Evolutionary conservation across 2,888 invertebrate species (phyloP).

Genomic region (Oxyteleia sp.): DNA sequence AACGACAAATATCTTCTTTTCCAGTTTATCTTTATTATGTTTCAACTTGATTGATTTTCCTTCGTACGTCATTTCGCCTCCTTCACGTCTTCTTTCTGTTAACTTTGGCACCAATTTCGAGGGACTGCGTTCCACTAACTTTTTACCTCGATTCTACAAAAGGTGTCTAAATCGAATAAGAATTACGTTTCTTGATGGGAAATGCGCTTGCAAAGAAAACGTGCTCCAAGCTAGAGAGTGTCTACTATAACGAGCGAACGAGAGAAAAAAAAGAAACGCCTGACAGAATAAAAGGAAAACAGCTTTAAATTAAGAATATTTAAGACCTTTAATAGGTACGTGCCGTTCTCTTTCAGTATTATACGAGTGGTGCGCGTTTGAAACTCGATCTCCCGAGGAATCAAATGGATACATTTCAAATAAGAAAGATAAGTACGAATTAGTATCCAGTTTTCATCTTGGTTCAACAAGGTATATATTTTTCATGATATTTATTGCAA

Average conservation of each 20-base stretch:
- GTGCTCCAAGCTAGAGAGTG: conserved; percentile 45
- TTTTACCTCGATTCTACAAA: conserved; percentile 64
- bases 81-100: conserved; percentile 39
- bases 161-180: conserved; percentile 68
- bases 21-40: conserved; percentile 51
- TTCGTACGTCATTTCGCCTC: conserved; percentile 41
- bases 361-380: conserved; percentile 24
- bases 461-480: conserved; percentile 29
- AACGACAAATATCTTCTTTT: conserved; percentile 20
- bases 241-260: conserved; percentile 35
- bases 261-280: conserved; percentile 25
- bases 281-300: conserved; percentile 50
- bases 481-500: conserved; percentile 31
- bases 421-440: conserved; percentile 44
- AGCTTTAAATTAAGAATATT: conserved; percentile 56
- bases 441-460: conserved; percentile 44
- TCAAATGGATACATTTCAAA: conserved; percentile 36
- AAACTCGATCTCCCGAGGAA: conserved; percentile 32
- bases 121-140: conserved; percentile 58
- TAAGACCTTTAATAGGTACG: conserved; percentile 62
- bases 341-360: conserved; percentile 25
- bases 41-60: conserved; percentile 57
- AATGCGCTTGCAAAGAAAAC: conserved; percentile 60
- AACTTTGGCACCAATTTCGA: conserved; percentile 61
- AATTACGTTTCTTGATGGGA: conserved; percentile 59